These are phyloP conservation scores for Sebastes elongatus DNA, from an alignment of 2,797 vertebrate genomes.

Conservation along the genomic window DNA sequence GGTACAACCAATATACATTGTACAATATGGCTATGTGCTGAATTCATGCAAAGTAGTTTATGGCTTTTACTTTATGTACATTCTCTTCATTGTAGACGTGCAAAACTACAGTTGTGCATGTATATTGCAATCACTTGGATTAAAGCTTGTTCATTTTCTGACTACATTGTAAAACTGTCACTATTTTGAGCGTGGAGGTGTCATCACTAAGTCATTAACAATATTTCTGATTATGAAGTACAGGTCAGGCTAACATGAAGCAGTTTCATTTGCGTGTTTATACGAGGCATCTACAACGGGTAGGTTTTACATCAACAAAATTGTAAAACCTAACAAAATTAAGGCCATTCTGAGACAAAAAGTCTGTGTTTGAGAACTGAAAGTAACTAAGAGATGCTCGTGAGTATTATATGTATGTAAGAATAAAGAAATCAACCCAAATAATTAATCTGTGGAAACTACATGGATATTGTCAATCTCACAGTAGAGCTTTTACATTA, in stretches of 20 bases:
- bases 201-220: slow-evolving; percentile 4
- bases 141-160: slow-evolving; percentile 49
- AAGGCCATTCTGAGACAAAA: slow-evolving; percentile 24
- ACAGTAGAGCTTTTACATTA: slow-evolving; percentile 1
- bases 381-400: not conserved
- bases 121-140: slow-evolving; percentile 20
- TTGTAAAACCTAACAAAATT: not conserved
- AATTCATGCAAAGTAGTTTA: slow-evolving; percentile 64
- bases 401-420: not conserved
- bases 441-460: not conserved
- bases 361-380: slow-evolving; percentile 6
- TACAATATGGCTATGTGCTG: slow-evolving; percentile 59
- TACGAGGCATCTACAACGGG: slow-evolving; percentile 20
- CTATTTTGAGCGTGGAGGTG: slow-evolving; percentile 9
- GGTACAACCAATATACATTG: slow-evolving; percentile 51
- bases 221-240: slow-evolving; percentile 12
- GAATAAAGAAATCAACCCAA: slow-evolving; percentile 15
- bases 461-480: not conserved
- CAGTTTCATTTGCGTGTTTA: slow-evolving; percentile 16
- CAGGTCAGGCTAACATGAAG: slow-evolving; percentile 7
- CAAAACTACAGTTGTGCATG: slow-evolving; percentile 39
- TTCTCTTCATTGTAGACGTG: slow-evolving; percentile 34
- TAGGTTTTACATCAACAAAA: not conserved
- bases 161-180: slow-evolving; percentile 18
- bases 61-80: slow-evolving; percentile 62